phyloP scores from a whole-genome alignment of 1,140 invertebrate genomes.

The Pinna nobilis region DNA sequence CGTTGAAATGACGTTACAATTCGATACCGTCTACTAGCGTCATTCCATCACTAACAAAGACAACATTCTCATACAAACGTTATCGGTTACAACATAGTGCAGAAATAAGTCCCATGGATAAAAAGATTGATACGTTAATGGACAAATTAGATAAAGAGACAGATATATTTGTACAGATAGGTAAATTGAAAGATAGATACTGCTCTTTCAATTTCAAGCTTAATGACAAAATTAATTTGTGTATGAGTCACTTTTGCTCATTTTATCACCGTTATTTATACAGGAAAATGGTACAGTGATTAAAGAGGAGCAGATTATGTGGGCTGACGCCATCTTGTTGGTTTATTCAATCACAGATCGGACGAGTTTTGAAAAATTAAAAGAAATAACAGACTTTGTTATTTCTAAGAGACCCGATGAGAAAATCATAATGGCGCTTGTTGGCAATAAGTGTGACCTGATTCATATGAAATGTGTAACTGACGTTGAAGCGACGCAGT shows the following conservation, averaged over 20 bases:
- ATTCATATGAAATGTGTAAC: conserved; percentile 58
- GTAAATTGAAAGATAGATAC: background rate
- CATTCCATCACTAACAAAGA: no score
- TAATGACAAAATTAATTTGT: background rate
- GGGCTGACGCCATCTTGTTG: conserved; percentile 73
- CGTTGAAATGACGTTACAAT: no score
- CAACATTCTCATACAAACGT: no score
- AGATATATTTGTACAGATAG: no score
- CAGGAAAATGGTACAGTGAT: conserved; percentile 42
- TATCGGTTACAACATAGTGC: no score
- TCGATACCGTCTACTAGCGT: no score
- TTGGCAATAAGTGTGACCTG: conserved; percentile 97
- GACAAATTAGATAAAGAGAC: no score
- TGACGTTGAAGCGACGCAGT: conserved; percentile 46
- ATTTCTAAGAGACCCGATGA: conserved; percentile 90
- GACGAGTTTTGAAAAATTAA: conserved; percentile 93
- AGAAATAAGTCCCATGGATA: no score
- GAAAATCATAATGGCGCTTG: conserved; percentile 96
- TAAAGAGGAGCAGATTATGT: conserved; percentile 79
- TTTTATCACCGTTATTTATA: conserved; percentile 20
- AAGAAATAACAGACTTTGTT: conserved; percentile 94
- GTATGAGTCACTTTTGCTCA: background rate
- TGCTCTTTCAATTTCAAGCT: background rate
- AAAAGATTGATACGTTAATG: no score
- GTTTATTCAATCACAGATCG: conserved; percentile 95